Evolutionary conservation across 2,113 vertebrate genomes (phyloP), one percentile per base, ranked within the genome.

Genomic region (Oreotrochilus melanogaster): DNA sequence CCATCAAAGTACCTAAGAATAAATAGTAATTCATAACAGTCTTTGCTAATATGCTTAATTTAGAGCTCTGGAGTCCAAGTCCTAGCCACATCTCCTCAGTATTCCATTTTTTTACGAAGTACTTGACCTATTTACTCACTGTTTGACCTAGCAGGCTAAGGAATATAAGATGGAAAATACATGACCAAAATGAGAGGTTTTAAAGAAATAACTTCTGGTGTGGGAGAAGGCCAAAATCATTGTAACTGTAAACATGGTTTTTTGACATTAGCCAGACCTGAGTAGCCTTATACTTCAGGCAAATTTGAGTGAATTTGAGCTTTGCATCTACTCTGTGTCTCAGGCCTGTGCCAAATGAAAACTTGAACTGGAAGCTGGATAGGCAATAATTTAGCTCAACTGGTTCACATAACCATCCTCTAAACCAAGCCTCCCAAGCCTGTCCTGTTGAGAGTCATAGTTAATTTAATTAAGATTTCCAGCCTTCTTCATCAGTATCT

Each of bases 131-230:
- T 93, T 94, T 94, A 87, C 30, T 96, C 56, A 61, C 86, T 88
- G 92, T 81, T 93, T 97, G 96, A 97, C 94, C 94, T 65, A 84
- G 54, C 58, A 86, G 80, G 60, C 54, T 87, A 88, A 79, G 61
- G 95, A 96, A 94, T 72, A 62, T 42, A 89, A 95, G 83, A 93
- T 92, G 93, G 82, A 92, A 96, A 94, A 89, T 47, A 92, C 92
- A 88, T 37, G 78, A 93, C 94, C 82, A 88, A 97, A 97, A 96
- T 96, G 69, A 97, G 62, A 86, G 91, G 72, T 87, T 86, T 95
- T 95, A 82, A 87, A 85, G 74, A 88, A 95, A 86, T 78, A 90
- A 51, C 39, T 91, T 93, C 89, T 88, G 79, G 91, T 92, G 85
- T 70, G 62, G 84, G 73, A 94, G 88, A 85, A 93, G 82, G 81